Conservation (phyloP, 2,888 invertebrate species). For the Metacarcinus magister region DNA sequence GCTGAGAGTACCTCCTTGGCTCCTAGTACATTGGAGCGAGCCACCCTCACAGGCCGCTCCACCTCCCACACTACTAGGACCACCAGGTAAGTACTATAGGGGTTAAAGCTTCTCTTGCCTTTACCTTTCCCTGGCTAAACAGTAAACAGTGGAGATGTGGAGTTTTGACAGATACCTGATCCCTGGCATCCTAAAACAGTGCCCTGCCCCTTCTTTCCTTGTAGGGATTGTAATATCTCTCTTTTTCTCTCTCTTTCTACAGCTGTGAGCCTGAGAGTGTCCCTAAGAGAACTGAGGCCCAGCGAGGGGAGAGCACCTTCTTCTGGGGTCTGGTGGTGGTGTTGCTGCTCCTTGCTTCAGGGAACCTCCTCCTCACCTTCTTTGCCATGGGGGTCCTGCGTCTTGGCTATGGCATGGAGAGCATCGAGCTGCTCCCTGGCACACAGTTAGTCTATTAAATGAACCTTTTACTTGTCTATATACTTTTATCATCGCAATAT, state of each 20-base stretch:
- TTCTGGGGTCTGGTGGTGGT: constrained; percentile 91
- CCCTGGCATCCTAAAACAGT: background rate
- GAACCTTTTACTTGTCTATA: background rate
- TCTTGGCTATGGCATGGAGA: constrained; percentile 92
- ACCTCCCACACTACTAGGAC: constrained; percentile 72
- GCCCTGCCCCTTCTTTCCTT: no score
- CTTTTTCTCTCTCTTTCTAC: background rate
- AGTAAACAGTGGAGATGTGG: no score
- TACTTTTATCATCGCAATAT: background rate
- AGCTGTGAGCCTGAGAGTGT: constrained; percentile 52
- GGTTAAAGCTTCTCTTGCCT: no score
- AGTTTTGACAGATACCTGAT: no score
- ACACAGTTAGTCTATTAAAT: constrained; percentile 72
- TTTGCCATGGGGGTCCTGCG: constrained; percentile 92
- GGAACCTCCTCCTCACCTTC: constrained; percentile 92
- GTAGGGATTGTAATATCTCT: background rate
- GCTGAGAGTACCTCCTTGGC: constrained; percentile 75
- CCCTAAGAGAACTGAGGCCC: constrained; percentile 56
- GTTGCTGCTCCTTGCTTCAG: constrained; percentile 89
- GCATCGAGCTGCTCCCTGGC: constrained; percentile 90
- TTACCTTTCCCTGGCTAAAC: no score
- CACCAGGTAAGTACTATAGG: background rate
- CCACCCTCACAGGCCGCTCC: constrained; percentile 78
- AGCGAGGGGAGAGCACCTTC: constrained; percentile 83
- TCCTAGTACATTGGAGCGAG: constrained; percentile 77